These are phyloP conservation scores for Empidonax traillii DNA, from an alignment of 2,113 vertebrate genomes.

Conservation along the genomic window DNA sequence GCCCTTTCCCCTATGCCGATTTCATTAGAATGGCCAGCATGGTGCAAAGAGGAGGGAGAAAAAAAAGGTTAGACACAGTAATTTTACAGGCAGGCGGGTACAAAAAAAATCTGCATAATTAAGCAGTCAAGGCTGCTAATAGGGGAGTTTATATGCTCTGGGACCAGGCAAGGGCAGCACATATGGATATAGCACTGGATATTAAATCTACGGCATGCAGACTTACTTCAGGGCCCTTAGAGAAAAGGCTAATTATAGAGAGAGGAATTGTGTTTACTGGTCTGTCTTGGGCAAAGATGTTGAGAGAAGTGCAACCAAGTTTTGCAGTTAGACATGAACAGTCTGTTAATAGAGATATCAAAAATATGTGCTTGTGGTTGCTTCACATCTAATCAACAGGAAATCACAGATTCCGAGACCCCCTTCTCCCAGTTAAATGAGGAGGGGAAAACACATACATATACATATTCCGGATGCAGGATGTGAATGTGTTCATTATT, in stretches of 20 bases:
- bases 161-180: constrained; percentile 87
- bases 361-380: constrained; percentile 73
- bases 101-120: constrained; percentile 91
- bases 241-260: constrained; percentile 90
- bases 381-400: constrained; percentile 73
- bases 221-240: constrained; percentile 83
- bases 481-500: constrained; percentile 65
- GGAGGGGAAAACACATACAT: constrained; percentile 43
- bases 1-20: constrained; percentile 80
- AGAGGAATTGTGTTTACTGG: constrained; percentile 89
- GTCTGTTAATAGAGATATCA: constrained; percentile 84
- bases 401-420: constrained; percentile 67
- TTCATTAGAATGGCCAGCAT: constrained; percentile 87
- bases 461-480: constrained; percentile 56
- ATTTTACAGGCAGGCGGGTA: constrained; percentile 88
- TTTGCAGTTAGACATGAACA: constrained; percentile 81
- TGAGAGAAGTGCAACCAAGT: constrained; percentile 81
- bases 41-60: constrained; percentile 74
- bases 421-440: constrained; percentile 40
- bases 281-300: constrained; percentile 87
- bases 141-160: constrained; percentile 89
- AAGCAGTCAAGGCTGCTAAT: constrained; percentile 89
- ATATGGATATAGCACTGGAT: constrained; percentile 88
- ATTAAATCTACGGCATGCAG: constrained; percentile 87
- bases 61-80: constrained; percentile 84